Evolutionary conservation across 2,888 invertebrate species (phyloP), one percentile per base, ranked within the genome.

Genomic region (Drosophila niveifrons): DNA sequence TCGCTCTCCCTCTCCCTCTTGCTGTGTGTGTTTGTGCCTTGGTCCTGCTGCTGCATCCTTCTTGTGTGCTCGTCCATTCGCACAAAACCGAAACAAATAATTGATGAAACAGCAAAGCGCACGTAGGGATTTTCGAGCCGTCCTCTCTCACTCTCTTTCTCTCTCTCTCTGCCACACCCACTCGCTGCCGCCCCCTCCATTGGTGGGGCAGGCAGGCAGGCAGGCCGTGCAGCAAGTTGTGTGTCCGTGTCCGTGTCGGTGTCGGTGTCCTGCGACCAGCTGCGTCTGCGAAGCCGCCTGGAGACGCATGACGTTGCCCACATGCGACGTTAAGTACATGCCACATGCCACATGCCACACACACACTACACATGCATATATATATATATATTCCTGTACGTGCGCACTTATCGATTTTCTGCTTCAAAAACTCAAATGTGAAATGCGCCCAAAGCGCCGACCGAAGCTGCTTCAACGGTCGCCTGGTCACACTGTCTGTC

Each of bases 91-190:
- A 79, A 88, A 88, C 89, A 89, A 82, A 88, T 88, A 88, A 88
- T 88, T 88, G 88, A 88, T 88, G 88, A 88, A 89, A 88, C 80
- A 85, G 88, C 88, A 85, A 88, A 87, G 89, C 83, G 78, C 89
- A 85, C 88, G 87, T 89, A 80, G 89, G 88, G 89, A 89, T 85
- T 88, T 83, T 75, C 65, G 56, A 66, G 80, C 72, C 78, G 66
- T 76, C 70, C 64, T 15, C 63, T 48, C 11, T 6, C 29, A 4
- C 13, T 9, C 36, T 18, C 34, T 31, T 50, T 8, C 8, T 3
- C 13, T 1, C 7, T 1, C 15, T 7, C 17, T 17, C 10, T 10
- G 23, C 51, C 34, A 46, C 23, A 31, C 18, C 23, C 13, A 43
- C 28, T 11, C n/a, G n/a, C n/a, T n/a, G n/a, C 13, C 47, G 2